These are phyloP conservation scores for Nycticryphes semicollaris DNA, from an alignment of 2,113 vertebrate species.

Conservation along the genomic window DNA sequence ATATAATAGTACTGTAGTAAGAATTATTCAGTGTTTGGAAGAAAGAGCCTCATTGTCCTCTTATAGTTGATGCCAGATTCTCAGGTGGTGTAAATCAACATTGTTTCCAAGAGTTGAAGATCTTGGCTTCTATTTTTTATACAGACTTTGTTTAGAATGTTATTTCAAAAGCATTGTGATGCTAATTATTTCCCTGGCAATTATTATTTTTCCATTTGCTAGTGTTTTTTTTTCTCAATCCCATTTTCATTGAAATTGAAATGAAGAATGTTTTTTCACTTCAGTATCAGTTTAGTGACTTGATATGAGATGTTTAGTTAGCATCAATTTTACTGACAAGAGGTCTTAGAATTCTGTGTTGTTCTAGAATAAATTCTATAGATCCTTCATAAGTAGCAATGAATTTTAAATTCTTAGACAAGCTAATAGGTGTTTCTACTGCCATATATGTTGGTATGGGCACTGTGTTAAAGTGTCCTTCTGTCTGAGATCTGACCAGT, in stretches of 20 bases:
- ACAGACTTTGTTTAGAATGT: not conserved
- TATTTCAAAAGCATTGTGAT: not conserved
- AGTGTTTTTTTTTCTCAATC: not conserved
- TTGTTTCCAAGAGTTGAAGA: not conserved
- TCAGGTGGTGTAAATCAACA: slow-evolving; percentile 17
- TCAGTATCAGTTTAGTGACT: not conserved
- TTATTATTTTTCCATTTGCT: not conserved
- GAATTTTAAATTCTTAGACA: not conserved
- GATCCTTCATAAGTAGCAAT: not conserved
- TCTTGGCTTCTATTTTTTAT: not conserved
- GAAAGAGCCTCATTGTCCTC: not conserved
- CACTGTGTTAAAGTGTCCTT: not conserved
- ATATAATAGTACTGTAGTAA: slow-evolving; percentile 22
- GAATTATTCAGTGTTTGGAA: slow-evolving; percentile 25
- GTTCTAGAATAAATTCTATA: not conserved
- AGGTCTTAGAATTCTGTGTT: not conserved
- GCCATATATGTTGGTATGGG: not conserved
- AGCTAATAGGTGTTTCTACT: not conserved
- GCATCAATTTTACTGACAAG: not conserved
- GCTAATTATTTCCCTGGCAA: not conserved
- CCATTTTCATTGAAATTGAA: not conserved
- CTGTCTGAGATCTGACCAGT: not conserved
- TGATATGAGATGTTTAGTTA: not conserved
- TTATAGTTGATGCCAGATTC: not conserved
- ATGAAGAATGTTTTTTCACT: not conserved